Percentiles rank a stretch among this genome's conserved stretches.
Evolutionary conservation across 1,140 invertebrate species (phyloP).

Genomic region (Drosophila bipectinata): DNA sequence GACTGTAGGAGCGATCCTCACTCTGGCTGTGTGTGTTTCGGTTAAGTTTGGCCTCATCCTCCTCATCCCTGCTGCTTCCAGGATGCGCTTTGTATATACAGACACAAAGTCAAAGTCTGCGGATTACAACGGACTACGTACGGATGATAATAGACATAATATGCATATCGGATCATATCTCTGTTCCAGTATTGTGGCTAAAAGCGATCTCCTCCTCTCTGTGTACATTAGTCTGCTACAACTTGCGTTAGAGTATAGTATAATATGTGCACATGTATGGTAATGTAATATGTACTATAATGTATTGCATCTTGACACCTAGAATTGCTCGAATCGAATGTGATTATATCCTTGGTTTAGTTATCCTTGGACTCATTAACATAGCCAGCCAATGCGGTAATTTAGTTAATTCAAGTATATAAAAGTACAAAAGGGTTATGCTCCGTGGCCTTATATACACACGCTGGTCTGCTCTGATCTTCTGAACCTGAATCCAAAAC

Average conservation of each 20-base stretch:
- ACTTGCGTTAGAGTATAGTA: slow-evolving; percentile 49
- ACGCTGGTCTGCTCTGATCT: slow-evolving; percentile 35
- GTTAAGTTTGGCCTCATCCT: slow-evolving; percentile 7
- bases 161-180: slow-evolving; percentile 30
- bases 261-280: slow-evolving; percentile 49
- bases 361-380: slow-evolving; percentile 9
- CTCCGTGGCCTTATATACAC: slow-evolving; percentile 54
- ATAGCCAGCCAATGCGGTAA: slow-evolving; percentile 69
- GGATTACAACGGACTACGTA: slow-evolving; percentile 25
- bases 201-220: slow-evolving; percentile 28
- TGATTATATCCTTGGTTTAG: slow-evolving; percentile 22
- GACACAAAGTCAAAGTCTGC: slow-evolving; percentile 30
- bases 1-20: slow-evolving; percentile 58
- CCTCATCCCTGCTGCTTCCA: no score
- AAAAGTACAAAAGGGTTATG: slow-evolving; percentile 76
- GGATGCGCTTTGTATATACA: slow-evolving; percentile 19
- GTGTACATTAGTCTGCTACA: slow-evolving; percentile 47
- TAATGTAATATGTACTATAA: slow-evolving; percentile 56
- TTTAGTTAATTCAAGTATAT: slow-evolving; percentile 74
- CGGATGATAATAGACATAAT: slow-evolving; percentile 55
- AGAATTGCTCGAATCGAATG: slow-evolving; percentile 63
- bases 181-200: slow-evolving; percentile 36
- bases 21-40: slow-evolving; percentile 49
- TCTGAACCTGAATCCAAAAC: slow-evolving; percentile 9
- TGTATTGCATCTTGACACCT: slow-evolving; percentile 75